These are phyloP conservation scores for Idaea aversata DNA, from an alignment of 2,888 invertebrate genomes.

Conservation along the genomic window DNA sequence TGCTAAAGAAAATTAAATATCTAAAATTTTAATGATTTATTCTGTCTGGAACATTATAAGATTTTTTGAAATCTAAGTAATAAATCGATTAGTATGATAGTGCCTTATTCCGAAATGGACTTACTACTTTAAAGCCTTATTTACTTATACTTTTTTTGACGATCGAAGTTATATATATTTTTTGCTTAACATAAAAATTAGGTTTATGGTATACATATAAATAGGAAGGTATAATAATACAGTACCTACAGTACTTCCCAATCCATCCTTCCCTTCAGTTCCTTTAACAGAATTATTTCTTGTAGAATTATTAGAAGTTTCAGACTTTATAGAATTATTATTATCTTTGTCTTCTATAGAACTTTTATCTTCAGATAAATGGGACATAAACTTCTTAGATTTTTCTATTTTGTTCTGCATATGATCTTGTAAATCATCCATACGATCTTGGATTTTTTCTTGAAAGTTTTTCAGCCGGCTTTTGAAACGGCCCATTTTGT, in stretches of 20 bases:
- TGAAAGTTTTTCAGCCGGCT: conserved; percentile 60
- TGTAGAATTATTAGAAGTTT: conserved; percentile 7
- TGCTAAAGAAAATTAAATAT: background rate
- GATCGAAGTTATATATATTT: no score
- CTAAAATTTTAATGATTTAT: background rate
- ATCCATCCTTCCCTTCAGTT: conserved; percentile 25
- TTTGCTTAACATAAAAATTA: no score
- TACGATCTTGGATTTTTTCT: conserved; percentile 64
- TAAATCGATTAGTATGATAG: no score
- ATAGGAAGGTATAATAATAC: background rate
- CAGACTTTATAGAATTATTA: conserved; percentile 25
- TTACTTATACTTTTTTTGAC: no score
- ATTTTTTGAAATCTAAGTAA: no score
- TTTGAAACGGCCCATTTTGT: conserved; percentile 62
- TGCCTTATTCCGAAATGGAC: no score
- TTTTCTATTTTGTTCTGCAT: conserved; percentile 62
- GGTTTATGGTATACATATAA: background rate
- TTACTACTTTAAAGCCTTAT: no score
- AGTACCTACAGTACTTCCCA: background rate
- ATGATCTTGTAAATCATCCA: conserved; percentile 70
- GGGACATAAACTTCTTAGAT: conserved; percentile 56
- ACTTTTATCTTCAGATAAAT: conserved; percentile 60
- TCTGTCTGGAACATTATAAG: no score
- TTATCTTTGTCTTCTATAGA: conserved; percentile 49
- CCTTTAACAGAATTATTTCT: conserved; percentile 23